Evolutionary conservation across 2,113 vertebrate genomes (phyloP), one percentile per base, ranked within the genome.

Genomic region (Numenius arquata): DNA sequence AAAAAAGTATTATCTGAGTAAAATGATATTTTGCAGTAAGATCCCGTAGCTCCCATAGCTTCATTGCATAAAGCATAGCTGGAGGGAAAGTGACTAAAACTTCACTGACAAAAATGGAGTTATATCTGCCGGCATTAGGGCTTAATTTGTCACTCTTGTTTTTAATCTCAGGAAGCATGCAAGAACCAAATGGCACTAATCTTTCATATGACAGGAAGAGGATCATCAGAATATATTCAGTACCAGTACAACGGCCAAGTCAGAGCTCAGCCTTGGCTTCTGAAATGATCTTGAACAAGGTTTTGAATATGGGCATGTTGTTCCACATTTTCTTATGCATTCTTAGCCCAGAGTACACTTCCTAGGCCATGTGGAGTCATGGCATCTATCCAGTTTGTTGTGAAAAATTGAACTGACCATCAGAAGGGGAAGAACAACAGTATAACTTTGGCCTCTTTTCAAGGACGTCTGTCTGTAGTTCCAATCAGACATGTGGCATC

Each of bases 71-170:
- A 72, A 88, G 26, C 6, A 40, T 73, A 76, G 82, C 79, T 88
- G 50, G 29, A 58, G 67, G 85, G 38, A 17, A 86, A 90, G 75
- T 82, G 63, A 76, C 59, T 86, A 36, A 70, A 92, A 85, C 58
- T 88, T 91, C 85, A 43, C 16, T 76, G 82, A 53, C 45, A 63
- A 67, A 90, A 95, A 91, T 45, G 71, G 48, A 94, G 82, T 61
- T 93, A 81, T 86, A 90, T 92, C 86, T 95, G 68, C 68, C 81
- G 80, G 76, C 68, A 88, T 86, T 84, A 90, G 65, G 32, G 36
- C 65, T 89, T 88, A 73, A 93, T 96, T 92, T 93, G 41, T 92
- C 86, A 92, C 50, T 92, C 79, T 41, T 80, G 89, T 80, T 93
- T 95, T 81, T 76, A 96, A 89, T 86, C 72, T 89, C 0, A 4